Evolutionary conservation across 2,888 invertebrate species (phyloP).

Genomic region (Cloeon dipterum): DNA sequence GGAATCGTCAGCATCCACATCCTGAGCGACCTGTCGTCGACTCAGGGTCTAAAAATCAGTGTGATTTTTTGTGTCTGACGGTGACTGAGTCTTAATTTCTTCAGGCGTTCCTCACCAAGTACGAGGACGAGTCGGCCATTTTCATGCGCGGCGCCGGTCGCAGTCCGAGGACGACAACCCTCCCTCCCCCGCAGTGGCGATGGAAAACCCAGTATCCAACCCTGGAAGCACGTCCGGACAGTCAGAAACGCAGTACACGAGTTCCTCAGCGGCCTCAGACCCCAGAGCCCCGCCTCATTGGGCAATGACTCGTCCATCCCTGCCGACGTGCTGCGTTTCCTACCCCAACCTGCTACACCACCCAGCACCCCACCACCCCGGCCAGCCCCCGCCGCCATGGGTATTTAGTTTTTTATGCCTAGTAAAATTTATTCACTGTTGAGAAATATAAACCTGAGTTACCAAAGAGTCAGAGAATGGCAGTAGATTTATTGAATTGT

Average conservation of each 20-base stretch:
- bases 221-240: constrained; percentile 4
- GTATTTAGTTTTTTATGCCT: no score
- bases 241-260: neutral
- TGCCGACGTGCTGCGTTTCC: no score
- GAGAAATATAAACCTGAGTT: no score
- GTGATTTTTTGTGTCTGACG: neutral
- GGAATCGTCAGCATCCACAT: constrained; percentile 71
- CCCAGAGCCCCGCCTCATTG: constrained; percentile 1
- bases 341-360: no score
- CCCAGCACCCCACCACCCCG: no score
- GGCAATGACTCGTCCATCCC: no score
- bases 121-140: constrained; percentile 75
- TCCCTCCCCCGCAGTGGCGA: constrained; percentile 62
- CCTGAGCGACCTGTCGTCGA: constrained; percentile 80
- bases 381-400: no score
- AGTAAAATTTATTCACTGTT: no score
- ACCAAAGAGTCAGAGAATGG: no score
- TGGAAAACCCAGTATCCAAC: constrained; percentile 35
- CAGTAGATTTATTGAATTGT: no score
- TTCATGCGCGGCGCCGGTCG: constrained; percentile 47
- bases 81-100: no score
- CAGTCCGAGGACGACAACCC: constrained; percentile 93
- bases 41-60: constrained; percentile 56
- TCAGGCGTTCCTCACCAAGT: constrained; percentile 72
- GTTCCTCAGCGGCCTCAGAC: neutral